Base-by-base conservation (phyloP, 2,797 vertebrate genomes). In the Champsocephalus esox region DNA sequence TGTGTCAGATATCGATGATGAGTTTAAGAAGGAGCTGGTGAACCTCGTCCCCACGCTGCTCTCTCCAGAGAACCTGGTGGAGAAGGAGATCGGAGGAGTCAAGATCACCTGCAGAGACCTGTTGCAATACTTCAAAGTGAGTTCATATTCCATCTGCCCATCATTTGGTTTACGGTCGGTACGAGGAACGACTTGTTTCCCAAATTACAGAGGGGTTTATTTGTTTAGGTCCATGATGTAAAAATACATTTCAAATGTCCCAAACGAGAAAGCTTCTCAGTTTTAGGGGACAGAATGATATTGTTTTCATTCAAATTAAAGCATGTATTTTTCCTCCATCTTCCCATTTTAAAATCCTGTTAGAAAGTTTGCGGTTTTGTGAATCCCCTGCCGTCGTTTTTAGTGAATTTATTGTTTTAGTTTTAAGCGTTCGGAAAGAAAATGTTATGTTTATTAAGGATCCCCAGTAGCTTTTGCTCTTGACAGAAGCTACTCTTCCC, bases 41-140 rank as follows among this genome's bases (percentile, higher is more conserved):
- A 93, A 93, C 75, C 93, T 98, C 51, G 88, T 97, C 48, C 97
- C 96, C 0, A 91, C 95, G 63, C 91, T 97, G 67, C 94, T 98
- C 64, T 94, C 96, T 64, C 95, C 97, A 56, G 95, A 97, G 75
- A 96, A 96, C 84, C 88, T 97, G 92, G 96, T 98, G 89, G 97
- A 96, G 87, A 97, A 98, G 81, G 96, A 98, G 92, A 97, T 98
- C 21, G 96, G 96, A 89, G 97, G 97, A 81, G 95, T 93, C 73
- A 97, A 97, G 86, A 93, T 98, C 92, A 97, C 96, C 82, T 98
- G 97, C 94, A 95, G 96, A 94, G 97, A 97, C 91, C 95, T 98
- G 85, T 94, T 98, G 88, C 96, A 97, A 85, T 98, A 98, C 89
- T 98, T 97, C 89, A 98, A 97, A 92, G 97, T 97, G 50, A 76